Evolutionary conservation across 1,140 invertebrate genomes (phyloP), one percentile per base, ranked within the genome.

Genomic region (Heliothis subflexa): DNA sequence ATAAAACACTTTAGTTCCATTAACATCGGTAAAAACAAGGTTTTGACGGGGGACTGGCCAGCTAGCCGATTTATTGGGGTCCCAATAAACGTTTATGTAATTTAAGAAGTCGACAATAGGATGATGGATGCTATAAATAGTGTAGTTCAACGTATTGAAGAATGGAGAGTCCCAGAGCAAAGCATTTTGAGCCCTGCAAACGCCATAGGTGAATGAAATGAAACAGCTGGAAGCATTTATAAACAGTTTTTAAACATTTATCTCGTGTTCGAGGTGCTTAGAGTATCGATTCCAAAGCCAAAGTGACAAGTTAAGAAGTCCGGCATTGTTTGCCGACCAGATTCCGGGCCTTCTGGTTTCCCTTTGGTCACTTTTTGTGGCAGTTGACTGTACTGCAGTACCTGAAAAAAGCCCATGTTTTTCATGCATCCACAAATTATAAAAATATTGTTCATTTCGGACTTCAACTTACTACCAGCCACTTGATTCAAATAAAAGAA

Each of bases 241-340:
- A 40, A 40, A 40, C 33, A 40, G 33, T 9, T 40, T 40, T 40
- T 40, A 9, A 33, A 40, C 9, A 9, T 40, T 40, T 5, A 54
- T 70, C 10, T 59, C 40, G 45, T 11, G 25, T 14, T 25, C 10
- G 9, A 21, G 16, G 70, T 66, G 18, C 83, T 83, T 55, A 92
- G 64, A 14, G 89, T 89, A 25, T 93, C 92, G 47, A 94, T 92
- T 25, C 91, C 90, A 77, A 94, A 93, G 57, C 88, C 87, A 80
- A 94, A 91, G 76, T 93, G 92, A 57, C 92, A 93, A 0, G 92
- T 93, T 14, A 94, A 68, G 57, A 92, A 89, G n/a, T 94, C 93
- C 0, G 91, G 91, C 57, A 85, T 80, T 11, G 71, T 10, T 72
- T 92, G 92, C 59, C 85, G 79, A 3, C 85, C 80, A 14, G 80